Conservation (phyloP, 1,140 invertebrate genomes). For the Dinoponera quadriceps region DNA sequence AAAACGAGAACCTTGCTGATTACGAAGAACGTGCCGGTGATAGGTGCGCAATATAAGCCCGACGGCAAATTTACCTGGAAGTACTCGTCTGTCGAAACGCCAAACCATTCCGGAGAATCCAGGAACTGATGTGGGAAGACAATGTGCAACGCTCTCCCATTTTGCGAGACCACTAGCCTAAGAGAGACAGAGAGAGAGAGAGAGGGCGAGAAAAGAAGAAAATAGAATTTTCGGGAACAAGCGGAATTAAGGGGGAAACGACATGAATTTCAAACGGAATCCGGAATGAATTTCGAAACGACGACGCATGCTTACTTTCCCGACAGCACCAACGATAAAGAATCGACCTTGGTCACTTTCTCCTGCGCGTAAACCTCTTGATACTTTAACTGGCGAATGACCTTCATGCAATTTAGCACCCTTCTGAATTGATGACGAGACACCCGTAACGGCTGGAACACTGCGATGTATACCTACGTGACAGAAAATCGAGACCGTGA, state of each 20-base stretch:
- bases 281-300: not conserved
- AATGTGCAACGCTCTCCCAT: conserved; percentile 94
- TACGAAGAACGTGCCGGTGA: not conserved
- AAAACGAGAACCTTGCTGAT: not conserved
- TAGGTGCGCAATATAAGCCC: not conserved
- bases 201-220: no score
- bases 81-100: conserved; percentile 94
- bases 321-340: conserved; percentile 93
- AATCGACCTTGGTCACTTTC: conserved; percentile 95
- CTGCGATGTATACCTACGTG: conserved; percentile 91
- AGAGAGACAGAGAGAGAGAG: no score
- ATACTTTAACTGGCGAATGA: conserved; percentile 91
- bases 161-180: conserved; percentile 95
- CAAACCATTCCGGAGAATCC: conserved; percentile 97
- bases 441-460: conserved; percentile 94
- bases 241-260: not conserved
- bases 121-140: conserved; percentile 96
- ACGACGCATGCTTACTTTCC: conserved; percentile 90
- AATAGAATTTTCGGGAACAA: conserved; percentile 14
- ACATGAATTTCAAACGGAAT: not conserved
- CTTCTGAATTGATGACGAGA: conserved; percentile 93
- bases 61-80: conserved; percentile 90
- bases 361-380: conserved; percentile 95
- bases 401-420: conserved; percentile 93
- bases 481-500: conserved; percentile 61